A percentile compares a stretch with the other conserved stretches of the same genome.
Evolutionary conservation across 1,140 invertebrate species (phyloP).

Genomic region (Ridgeia piscesae): DNA sequence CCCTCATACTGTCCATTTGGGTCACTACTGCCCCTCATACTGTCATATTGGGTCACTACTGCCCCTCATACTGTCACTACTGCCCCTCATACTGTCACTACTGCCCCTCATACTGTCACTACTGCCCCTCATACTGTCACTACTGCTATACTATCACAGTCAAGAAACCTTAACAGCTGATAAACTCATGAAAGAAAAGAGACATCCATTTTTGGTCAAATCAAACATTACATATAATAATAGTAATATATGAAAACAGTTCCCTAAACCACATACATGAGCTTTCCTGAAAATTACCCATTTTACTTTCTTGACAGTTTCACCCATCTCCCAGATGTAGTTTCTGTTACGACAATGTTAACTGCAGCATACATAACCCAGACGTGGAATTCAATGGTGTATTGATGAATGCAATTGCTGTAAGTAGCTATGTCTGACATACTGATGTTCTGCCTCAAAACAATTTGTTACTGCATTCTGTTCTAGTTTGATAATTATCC

Average conservation of each 20-base stretch:
- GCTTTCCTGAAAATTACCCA: not conserved
- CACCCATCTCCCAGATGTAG: not conserved
- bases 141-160: not conserved
- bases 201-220: not conserved
- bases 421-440: not conserved
- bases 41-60: too few relatives aligned
- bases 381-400: not conserved
- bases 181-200: not conserved
- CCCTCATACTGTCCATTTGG: too few relatives aligned
- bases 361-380: slow-evolving; percentile 16
- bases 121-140: too few relatives aligned
- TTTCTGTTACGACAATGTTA: not conserved
- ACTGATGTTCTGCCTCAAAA: not conserved
- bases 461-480: too few relatives aligned
- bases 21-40: too few relatives aligned
- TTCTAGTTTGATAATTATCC: too few relatives aligned
- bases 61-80: too few relatives aligned
- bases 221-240: not conserved
- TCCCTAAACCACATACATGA: not conserved
- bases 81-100: too few relatives aligned
- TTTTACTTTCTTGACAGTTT: not conserved
- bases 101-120: too few relatives aligned
- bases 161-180: not conserved
- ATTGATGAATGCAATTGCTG: not conserved
- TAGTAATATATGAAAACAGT: not conserved